Conservation (phyloP, 2,113 vertebrate species). For the Isurus oxyrinchus region DNA sequence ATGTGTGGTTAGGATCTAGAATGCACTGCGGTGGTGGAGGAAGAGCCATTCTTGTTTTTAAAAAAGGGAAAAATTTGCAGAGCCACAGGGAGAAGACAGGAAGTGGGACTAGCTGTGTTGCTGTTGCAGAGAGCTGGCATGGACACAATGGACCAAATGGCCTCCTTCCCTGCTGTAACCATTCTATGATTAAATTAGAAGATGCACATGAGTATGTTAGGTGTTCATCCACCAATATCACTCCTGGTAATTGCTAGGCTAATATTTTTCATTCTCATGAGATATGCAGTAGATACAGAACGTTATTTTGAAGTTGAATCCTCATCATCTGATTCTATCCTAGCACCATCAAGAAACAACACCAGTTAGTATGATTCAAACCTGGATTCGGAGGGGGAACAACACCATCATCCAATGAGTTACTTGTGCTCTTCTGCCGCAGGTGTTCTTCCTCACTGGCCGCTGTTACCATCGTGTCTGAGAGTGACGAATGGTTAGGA, state of each 20-base stretch:
- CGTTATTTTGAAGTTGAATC: background rate
- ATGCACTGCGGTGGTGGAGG: no score
- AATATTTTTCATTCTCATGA: background rate
- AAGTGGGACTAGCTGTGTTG: no score
- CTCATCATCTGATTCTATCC: background rate
- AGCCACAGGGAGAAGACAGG: no score
- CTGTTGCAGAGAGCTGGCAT: no score
- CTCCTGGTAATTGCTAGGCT: background rate
- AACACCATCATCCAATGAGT: conserved; percentile 56
- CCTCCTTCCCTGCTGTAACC: no score
- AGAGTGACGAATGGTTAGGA: conserved; percentile 56
- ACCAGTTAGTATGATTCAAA: conserved; percentile 38
- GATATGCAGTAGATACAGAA: background rate
- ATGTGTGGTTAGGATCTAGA: no score
- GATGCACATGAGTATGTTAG: background rate
- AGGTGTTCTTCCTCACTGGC: conserved; percentile 65
- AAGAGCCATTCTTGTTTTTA: no score
- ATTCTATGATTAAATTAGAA: background rate
- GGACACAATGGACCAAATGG: no score
- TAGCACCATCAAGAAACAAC: background rate
- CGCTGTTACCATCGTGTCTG: conserved; percentile 57
- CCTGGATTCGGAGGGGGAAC: conserved; percentile 49
- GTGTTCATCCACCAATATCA: background rate
- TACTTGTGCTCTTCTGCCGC: conserved; percentile 57
- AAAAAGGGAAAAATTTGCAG: no score